Percentiles rank a stretch among this genome's conserved stretches.
phyloP scores from a whole-genome alignment of 2,797 vertebrate genomes.

The Cygnus olor region DNA sequence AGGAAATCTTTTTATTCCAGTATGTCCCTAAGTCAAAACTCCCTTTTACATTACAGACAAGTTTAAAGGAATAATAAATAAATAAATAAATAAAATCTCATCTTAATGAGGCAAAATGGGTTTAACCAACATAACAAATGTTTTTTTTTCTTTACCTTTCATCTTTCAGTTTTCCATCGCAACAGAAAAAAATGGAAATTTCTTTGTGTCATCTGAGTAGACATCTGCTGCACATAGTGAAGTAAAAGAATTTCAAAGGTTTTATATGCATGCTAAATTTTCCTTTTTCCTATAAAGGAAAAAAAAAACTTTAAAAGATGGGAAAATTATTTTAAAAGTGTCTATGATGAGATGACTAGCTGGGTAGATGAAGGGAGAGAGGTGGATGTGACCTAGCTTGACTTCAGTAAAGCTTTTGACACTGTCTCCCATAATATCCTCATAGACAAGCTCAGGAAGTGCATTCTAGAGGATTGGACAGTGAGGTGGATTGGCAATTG shows the following conservation, averaged over 20 bases:
- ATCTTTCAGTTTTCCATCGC: neutral
- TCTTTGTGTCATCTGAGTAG: neutral
- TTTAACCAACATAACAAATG: neutral
- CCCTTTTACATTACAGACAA: neutral
- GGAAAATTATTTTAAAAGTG: neutral
- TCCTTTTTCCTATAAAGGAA: neutral
- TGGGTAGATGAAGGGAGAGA: too few relatives aligned
- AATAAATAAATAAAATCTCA: neutral
- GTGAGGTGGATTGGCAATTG: too few relatives aligned
- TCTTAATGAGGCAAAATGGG: rapidly evolving
- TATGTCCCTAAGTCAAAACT: neutral
- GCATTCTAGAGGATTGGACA: too few relatives aligned
- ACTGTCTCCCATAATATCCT: too few relatives aligned
- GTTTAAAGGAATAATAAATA: neutral
- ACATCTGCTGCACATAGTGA: neutral
- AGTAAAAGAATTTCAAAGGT: neutral
- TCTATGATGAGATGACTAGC: neutral
- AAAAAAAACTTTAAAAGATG: neutral
- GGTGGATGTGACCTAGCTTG: too few relatives aligned
- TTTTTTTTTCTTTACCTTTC: neutral
- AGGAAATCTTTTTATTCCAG: neutral
- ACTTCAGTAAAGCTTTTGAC: too few relatives aligned
- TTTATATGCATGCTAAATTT: neutral
- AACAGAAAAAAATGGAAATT: neutral
- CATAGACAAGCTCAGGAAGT: too few relatives aligned